Percentiles rank a stretch among this genome's conserved stretches.
phyloP scores from a whole-genome alignment of 2,113 vertebrate species.

The Triplophysa dalaica region DNA sequence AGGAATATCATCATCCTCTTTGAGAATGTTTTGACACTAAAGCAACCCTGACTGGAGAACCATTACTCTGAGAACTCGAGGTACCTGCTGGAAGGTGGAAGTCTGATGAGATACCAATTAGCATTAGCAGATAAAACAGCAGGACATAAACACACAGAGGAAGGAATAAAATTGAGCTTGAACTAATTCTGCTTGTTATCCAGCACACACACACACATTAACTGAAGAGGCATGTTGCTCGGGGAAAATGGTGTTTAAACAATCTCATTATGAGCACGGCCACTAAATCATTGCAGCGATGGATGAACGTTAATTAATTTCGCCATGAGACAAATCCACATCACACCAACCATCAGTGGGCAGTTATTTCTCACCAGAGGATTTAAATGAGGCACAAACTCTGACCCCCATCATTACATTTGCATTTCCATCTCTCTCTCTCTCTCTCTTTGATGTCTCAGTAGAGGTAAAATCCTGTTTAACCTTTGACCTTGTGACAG shows the following conservation, averaged over 20 bases:
- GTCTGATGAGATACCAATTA: constrained; percentile 36
- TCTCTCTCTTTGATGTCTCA: neutral
- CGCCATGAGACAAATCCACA: constrained; percentile 1
- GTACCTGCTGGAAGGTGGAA: constrained; percentile 30
- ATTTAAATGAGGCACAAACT: constrained; percentile 24
- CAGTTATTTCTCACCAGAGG: constrained; percentile 8
- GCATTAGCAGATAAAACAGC: constrained; percentile 35
- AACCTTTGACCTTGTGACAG: constrained; percentile 46
- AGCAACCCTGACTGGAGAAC: neutral
- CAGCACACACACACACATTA: constrained; percentile 5
- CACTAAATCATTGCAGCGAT: constrained; percentile 7
- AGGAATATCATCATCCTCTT: too few species aligned
- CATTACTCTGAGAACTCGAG: neutral
- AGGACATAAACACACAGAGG: constrained; percentile 16
- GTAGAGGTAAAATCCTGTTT: constrained; percentile 13
- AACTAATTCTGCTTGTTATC: constrained; percentile 15
- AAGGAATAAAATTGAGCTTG: neutral
- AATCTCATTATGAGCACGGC: constrained; percentile 23
- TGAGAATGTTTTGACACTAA: neutral
- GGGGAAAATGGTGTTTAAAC: constrained; percentile 18
- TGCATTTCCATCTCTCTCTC: constrained; percentile 6
- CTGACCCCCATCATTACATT: constrained; percentile 16
- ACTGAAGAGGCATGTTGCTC: constrained; percentile 7
- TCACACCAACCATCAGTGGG: neutral
- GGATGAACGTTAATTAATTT: constrained; percentile 28